These are phyloP conservation scores for Mionectes macconnelli DNA, from an alignment of 2,113 vertebrate species.

Conservation along the genomic window DNA sequence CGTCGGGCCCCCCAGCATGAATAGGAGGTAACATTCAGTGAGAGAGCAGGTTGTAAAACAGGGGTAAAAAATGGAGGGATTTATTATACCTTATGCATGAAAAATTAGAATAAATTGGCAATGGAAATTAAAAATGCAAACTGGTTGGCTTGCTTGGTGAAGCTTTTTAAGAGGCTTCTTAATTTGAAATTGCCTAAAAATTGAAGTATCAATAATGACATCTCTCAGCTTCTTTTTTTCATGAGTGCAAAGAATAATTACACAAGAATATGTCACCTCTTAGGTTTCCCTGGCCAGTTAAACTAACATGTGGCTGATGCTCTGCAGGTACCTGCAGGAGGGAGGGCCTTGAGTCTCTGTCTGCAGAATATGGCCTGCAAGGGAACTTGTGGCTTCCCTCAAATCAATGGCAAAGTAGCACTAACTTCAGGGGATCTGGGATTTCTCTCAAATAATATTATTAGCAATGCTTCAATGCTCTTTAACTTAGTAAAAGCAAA, in stretches of 20 bases:
- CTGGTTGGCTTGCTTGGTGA: neutral
- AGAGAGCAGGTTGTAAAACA: neutral
- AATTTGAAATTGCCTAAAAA: neutral
- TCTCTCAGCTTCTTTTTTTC: neutral
- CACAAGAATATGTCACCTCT: too few relatives aligned
- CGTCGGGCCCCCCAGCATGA: neutral
- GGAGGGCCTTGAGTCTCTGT: neutral
- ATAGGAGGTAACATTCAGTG: too few relatives aligned
- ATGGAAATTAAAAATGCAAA: neutral
- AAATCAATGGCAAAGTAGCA: neutral
- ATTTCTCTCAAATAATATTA: slow-evolving; percentile 36
- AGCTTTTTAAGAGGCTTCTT: neutral
- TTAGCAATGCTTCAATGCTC: neutral
- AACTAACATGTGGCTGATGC: neutral
- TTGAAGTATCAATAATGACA: neutral
- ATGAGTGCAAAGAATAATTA: neutral
- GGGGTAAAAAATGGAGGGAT: accelerated
- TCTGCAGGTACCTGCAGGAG: neutral
- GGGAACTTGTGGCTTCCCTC: neutral
- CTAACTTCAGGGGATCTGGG: neutral
- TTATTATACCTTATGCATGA: neutral
- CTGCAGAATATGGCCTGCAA: neutral
- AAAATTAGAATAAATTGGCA: neutral
- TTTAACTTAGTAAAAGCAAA: slow-evolving; percentile 33
- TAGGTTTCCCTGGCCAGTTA: neutral